Evolutionary conservation across 2,797 vertebrate genomes (phyloP).

Genomic region (Centroberyx gerrardi): DNA sequence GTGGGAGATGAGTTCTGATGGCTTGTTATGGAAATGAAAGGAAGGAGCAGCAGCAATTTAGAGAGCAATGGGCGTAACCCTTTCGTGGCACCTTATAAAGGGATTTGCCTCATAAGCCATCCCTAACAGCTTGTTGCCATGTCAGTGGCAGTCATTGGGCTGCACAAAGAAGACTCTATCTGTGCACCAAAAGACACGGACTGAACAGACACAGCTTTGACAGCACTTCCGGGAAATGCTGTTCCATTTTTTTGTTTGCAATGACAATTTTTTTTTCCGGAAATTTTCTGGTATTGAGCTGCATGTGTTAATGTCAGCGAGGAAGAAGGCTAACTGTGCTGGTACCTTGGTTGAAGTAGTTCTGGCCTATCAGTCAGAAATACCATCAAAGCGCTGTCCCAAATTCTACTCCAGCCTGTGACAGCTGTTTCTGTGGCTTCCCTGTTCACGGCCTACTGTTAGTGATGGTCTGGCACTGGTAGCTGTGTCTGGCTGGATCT

Average conservation of each 20-base stretch:
- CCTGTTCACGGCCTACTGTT: constrained; percentile 59
- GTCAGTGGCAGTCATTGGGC: constrained; percentile 48
- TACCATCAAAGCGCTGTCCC: constrained; percentile 65
- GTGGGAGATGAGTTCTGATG: constrained; percentile 83
- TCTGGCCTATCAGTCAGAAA: constrained; percentile 65
- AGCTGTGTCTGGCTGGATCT: constrained; percentile 54
- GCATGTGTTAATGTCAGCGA: constrained; percentile 38
- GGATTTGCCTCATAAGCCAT: constrained; percentile 59
- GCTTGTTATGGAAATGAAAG: constrained; percentile 86
- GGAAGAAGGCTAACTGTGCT: constrained; percentile 45
- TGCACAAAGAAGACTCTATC: constrained; percentile 40
- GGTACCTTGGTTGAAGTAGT: constrained; percentile 54
- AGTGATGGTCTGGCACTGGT: constrained; percentile 49
- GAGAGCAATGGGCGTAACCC: constrained; percentile 72
- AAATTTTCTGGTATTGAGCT: constrained; percentile 47
- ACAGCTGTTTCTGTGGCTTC: constrained; percentile 69
- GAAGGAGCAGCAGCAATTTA: constrained; percentile 69
- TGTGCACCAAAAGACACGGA: constrained; percentile 51
- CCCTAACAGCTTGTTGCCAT: constrained; percentile 40
- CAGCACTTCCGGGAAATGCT: constrained; percentile 49
- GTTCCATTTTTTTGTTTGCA: constrained; percentile 52
- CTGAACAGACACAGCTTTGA: constrained; percentile 45
- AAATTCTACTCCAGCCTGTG: constrained; percentile 64
- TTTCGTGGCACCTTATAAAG: constrained; percentile 64
- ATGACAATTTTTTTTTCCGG: constrained; percentile 41